Evolutionary conservation across 2,888 invertebrate genomes (phyloP), one percentile per base, ranked within the genome.

Genomic region (Aleiodes alternator): DNA sequence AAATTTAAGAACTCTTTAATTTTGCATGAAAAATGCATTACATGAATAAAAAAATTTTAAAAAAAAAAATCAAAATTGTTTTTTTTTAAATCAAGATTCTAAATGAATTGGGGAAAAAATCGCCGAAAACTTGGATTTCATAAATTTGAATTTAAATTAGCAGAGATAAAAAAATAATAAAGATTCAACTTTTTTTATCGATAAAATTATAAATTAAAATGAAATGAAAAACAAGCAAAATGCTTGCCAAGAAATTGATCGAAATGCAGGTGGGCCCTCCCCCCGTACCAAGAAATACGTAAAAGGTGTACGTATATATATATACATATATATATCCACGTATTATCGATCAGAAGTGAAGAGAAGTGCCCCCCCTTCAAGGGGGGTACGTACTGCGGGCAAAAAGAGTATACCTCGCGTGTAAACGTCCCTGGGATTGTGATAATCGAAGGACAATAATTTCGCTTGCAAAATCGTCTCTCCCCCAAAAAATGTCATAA

Each of bases 161-260:
- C 11, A 43, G 23, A 43, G 43, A 6, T 8, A 43, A 43, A 43
- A 9, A 43, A 43, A 43, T 43, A 9, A 43, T 11, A 0, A 38
- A 38, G 8, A 7, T 0, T 7, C 6, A 38, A 3, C 38, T 3
- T 5, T 38, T 38, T 38, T 38, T 23, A 34, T 43, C 43, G 43
- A 11, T 43, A 0, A 43, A 43, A 43, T 43, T 43, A 8, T 8
- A 9, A 43, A 43, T 43, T 3, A 43, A 43, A 43, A 43, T 11
- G 9, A 9, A 43, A 43, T 43, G 51, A n/a, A 16, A 16, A 8
- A 38, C 23, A 51, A 48, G 34, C 6, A 64, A 71, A 69, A 69
- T 74, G 69, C 55, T 71, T 48, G 72, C 68, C 73, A 77, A 79
- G 82, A 85, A 88, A 88, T 88, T 87, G 88, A 88, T 88, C 86